phyloP scores from a whole-genome alignment of 2,797 vertebrate genomes.

The Tauraco hartlaubi region DNA sequence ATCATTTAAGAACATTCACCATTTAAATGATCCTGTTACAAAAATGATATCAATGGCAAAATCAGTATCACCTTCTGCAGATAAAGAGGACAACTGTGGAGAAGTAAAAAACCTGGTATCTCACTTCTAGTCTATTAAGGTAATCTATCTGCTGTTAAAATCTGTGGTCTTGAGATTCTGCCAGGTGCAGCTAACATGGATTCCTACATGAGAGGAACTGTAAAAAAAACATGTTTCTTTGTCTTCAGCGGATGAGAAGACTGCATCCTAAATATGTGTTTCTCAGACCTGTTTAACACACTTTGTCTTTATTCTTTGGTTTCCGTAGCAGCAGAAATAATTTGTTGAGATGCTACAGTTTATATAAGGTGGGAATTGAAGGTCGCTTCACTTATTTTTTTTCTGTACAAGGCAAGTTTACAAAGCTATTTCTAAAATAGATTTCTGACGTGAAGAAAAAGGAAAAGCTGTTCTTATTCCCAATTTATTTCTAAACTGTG shows the following conservation, averaged over 20 bases:
- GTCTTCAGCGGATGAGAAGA: not conserved
- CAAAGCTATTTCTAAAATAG: not conserved
- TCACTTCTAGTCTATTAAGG: not conserved
- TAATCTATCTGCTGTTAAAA: not conserved
- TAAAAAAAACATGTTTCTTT: fast-evolving
- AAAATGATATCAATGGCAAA: not conserved
- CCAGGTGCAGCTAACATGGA: not conserved
- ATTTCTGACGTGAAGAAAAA: slow-evolving; percentile 11
- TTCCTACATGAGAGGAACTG: not conserved
- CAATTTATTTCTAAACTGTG: not conserved
- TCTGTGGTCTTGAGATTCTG: not conserved
- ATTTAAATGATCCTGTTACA: not conserved
- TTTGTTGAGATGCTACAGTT: not conserved
- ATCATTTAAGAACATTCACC: not conserved
- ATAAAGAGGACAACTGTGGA: not conserved
- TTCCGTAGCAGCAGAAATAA: not conserved
- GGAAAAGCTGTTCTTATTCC: not conserved
- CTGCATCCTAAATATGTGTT: not conserved
- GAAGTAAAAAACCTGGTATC: not conserved
- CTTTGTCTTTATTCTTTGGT: not conserved
- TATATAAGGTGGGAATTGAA: not conserved
- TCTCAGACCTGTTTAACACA: not conserved
- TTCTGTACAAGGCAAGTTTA: not conserved
- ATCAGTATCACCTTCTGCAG: not conserved
- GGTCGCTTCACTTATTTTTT: not conserved